phyloP scores from a whole-genome alignment of 2,797 vertebrate genomes.

The Eulemur mongoz region DNA sequence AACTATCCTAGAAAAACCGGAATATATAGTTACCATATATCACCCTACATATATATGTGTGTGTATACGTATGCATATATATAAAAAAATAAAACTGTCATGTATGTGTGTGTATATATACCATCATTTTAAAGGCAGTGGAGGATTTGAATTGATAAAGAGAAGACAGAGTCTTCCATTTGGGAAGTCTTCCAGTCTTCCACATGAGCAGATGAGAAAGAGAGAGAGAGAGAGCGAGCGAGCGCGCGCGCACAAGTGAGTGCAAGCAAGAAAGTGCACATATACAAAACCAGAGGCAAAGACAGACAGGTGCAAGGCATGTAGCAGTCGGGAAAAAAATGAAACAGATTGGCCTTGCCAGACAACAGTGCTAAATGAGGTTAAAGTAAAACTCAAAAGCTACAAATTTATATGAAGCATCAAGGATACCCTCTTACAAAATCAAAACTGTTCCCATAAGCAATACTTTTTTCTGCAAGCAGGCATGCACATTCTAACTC shows the following conservation, averaged over 20 bases:
- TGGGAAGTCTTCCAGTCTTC: background rate
- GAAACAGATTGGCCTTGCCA: background rate
- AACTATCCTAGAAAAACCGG: background rate
- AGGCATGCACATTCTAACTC: background rate
- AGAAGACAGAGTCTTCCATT: background rate
- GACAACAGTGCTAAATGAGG: background rate
- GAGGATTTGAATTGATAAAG: background rate
- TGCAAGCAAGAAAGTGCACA: background rate
- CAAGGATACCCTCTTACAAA: background rate
- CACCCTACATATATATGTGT: background rate
- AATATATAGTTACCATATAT: background rate
- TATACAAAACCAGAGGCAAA: background rate
- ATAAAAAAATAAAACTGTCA: background rate
- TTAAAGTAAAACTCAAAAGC: background rate
- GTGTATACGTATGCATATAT: background rate
- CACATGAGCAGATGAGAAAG: background rate
- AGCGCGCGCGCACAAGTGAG: fast-evolving
- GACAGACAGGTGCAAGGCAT: background rate
- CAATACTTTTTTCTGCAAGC: background rate
- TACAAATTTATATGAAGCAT: background rate
- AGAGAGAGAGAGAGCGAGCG: background rate
- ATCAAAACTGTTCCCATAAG: background rate
- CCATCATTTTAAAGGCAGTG: background rate
- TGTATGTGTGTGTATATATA: background rate
- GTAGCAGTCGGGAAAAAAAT: background rate